These are phyloP conservation scores for Zaprionus nigranus DNA, from an alignment of 1,140 invertebrate genomes.

Conservation along the genomic window DNA sequence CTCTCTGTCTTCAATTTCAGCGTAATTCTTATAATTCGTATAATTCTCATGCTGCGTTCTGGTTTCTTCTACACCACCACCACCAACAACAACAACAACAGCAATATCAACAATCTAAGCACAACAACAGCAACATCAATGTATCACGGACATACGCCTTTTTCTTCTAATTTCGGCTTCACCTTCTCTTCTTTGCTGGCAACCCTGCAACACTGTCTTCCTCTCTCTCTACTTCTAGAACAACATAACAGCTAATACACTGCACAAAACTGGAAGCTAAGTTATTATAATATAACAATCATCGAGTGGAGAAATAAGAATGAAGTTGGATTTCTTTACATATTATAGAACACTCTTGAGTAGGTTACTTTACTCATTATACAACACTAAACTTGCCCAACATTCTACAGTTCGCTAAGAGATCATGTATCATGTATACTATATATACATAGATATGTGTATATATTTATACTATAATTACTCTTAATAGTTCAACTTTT, in stretches of 20 bases:
- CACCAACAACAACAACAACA: slow-evolving; percentile 35
- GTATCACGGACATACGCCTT: slow-evolving; percentile 56
- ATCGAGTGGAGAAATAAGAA: no score
- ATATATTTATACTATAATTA: no score
- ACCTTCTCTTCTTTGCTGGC: slow-evolving; percentile 33
- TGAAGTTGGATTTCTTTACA: no score
- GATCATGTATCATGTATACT: no score
- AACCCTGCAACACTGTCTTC: slow-evolving; percentile 5
- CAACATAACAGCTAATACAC: slow-evolving; percentile 40
- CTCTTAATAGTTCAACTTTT: no score
- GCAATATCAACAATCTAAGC: slow-evolving; percentile 5
- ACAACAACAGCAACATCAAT: slow-evolving; percentile 29
- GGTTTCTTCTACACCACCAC: slow-evolving; percentile 29
- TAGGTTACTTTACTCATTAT: no score
- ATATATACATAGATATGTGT: no score
- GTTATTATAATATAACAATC: no score
- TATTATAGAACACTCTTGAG: no score
- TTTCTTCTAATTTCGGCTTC: slow-evolving; percentile 64
- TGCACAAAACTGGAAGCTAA: slow-evolving; percentile 13
- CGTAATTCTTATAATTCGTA: slow-evolving; percentile 79
- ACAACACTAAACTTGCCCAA: no score
- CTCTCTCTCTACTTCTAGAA: slow-evolving; percentile 13
- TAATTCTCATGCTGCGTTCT: slow-evolving; percentile 51
- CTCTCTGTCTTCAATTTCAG: slow-evolving; percentile 49
- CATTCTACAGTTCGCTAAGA: no score